Conservation (phyloP, 2,888 invertebrate species). For the Dendrolimus houi region DNA sequence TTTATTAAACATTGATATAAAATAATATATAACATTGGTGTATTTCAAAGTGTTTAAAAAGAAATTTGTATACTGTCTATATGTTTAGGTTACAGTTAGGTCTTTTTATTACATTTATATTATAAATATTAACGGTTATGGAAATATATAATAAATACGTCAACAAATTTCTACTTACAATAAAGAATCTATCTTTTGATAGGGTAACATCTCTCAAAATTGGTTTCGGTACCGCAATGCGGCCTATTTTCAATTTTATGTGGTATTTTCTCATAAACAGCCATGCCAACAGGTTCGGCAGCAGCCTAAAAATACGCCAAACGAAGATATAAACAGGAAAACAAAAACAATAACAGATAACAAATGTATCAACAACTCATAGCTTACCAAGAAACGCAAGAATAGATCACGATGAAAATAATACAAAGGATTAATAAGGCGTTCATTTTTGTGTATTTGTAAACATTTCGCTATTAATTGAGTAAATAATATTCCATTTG, state of each 20-base stretch:
- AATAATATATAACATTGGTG: too few species aligned
- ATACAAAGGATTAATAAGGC: constrained; percentile 46
- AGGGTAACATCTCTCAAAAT: constrained; percentile 88
- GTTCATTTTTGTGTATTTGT: constrained; percentile 46
- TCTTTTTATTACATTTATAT: too few species aligned
- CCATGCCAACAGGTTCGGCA: constrained; percentile 87
- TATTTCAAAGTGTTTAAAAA: too few species aligned
- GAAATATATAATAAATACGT: too few species aligned
- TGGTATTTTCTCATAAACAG: constrained; percentile 86
- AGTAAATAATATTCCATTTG: constrained; percentile 12
- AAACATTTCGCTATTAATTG: constrained; percentile 16
- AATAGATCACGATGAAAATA: constrained; percentile 68
- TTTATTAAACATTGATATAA: too few species aligned
- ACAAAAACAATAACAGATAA: constrained; percentile 45
- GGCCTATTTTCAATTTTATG: constrained; percentile 86
- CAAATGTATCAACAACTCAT: constrained; percentile 22
- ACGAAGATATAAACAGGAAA: constrained; percentile 30
- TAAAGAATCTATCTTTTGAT: constrained; percentile 85
- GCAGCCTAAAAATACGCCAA: constrained; percentile 76
- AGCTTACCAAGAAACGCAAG: constrained; percentile 78
- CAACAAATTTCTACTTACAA: constrained; percentile 71
- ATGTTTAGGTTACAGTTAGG: too few species aligned
- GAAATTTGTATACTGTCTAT: too few species aligned
- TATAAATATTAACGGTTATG: too few species aligned
- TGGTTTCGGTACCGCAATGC: constrained; percentile 88